Evolutionary conservation across 2,113 vertebrate species (phyloP), one percentile per base, ranked within the genome.

Genomic region (Tretioscincus oriximinensis): DNA sequence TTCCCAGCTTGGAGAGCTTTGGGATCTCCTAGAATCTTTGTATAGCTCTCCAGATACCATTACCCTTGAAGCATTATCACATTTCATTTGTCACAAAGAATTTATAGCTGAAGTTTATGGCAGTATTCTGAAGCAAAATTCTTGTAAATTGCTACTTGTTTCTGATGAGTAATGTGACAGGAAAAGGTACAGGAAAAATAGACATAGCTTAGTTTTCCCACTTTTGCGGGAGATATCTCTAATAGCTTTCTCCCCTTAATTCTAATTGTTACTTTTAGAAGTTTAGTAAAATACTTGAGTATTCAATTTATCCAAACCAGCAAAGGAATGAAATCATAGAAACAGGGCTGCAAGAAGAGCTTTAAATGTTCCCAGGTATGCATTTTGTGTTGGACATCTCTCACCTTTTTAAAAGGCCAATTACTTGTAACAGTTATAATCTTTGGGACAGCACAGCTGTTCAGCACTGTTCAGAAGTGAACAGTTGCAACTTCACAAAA

Each of bases 341-440:
- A 70, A 71, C 28, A 71, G 26, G 35, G 20, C 60, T 65, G 29
- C 65, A 49, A 51, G 24, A 73, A 31, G 29, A 31, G 45, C 41
- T 80, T 18, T 28, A 35, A 31, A 71, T 61, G 31, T 71, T 65
- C 61, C 75, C 31, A 26, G 58, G 29, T 61, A 63, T 22, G 8
- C n/a, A 45, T 45, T 77, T 49, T 66, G 65, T 65, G 75, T 12
- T 49, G 49, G 75, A 49, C 41, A 77, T 66, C 26, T 66, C 49
- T 49, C 35, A 69, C 11, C 21, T 78, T 77, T 78, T 69, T 58
- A 60, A 78, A 58, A 69, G 58, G 29, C 12, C 12, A 58, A 69
- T 78, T 78, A n/a, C 28, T 69, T 69, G 28, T 60, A 68, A 78
- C 49, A 78, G 47, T 21, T 78, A 69, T 60, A 26, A 69, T 69